Base-by-base conservation (phyloP, 1,140 invertebrate genomes). In the Orius insidiosus region DNA sequence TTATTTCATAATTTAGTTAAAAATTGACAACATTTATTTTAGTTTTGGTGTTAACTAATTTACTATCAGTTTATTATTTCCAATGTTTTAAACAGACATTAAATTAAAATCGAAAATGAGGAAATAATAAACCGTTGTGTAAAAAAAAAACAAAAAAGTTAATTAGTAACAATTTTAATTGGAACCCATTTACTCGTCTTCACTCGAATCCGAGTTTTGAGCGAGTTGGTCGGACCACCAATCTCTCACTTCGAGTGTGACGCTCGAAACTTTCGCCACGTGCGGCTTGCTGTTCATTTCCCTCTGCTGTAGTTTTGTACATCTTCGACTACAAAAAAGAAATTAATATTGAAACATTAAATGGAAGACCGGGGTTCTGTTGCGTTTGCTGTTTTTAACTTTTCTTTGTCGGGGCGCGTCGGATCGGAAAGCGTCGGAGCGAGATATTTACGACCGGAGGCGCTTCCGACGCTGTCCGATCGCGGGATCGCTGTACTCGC, bases 391-490 rank as follows among this genome's bases (percentile, higher is more conserved):
- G 30, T 0, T 71, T 60, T 39, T 43, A 5, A 65, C 67, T 32
- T 75, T 52, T 77, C 78, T 59, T 88, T 88, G 42, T 82, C 80
- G 7, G 74, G 68, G 33, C 81, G 65, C 15, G 78, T 71, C 15
- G 83, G 82, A 67, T 90, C 86, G 36, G 85, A 89, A 35, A 89
- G 62, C 0, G 85, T 87, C 15, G 88, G 86, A 10, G 85, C 84
- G 47, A 93, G 63, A 63, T 81, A 89, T 56, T 90, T 89, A 47
- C 85, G 71, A 0, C 83, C 80, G 2, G 79, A 75, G 47, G 65
- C 68, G 59, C 82, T 85, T 30, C 80, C 83, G 33, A 85, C 80
- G 48, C 83, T 86, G 57, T 84, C 80, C 1, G 80, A 83, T 51
- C 78, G 66, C 10, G 77, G 68, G 11, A 78, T 66, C 49, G 66